Base-by-base conservation (phyloP, 2,888 invertebrate species). In the Drosophila mercatorum region DNA sequence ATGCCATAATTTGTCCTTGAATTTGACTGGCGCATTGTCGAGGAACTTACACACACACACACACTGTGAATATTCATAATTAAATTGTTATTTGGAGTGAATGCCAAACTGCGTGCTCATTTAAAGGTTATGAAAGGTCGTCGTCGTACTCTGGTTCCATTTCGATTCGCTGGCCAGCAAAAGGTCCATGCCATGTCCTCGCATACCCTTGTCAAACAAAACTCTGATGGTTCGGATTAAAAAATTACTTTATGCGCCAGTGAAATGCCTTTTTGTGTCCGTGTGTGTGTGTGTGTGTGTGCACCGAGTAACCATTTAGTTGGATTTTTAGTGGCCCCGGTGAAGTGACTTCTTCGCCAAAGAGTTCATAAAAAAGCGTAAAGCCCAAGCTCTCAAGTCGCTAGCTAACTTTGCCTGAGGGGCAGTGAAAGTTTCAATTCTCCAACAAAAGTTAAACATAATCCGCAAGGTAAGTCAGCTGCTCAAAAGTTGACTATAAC, bases 1-100 rank as follows among this genome's bases (percentile, higher is more conserved):
- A 74, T 84, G 88, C 71, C 75, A 87, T 76, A 81, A 89, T 89
- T 84, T 87, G 89, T 84, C 88, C 89, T 87, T 84, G 80, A 84
- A 78, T 75, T 71, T 67, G 73, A 66, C 61, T 57, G 58, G 70
- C 65, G 49, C 66, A 75, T 67, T 78, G 64, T 64, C 40, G 22
- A 34, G 31, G 31, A n/a, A 10, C 47, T 31, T 31, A 49, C 28
- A 49, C 52, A 11, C 49, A 58, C 67, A 55, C 65, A 36, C 49
- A 17, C 12, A 12, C 36, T 53, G 8, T 58, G 77, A 43, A 68
- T 74, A 79, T 73, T 89, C 77, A 89, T 84, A 84, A 84, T 84
- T 89, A 84, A 87, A 84, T 84, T 79, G 75, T 75, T 89, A 79
- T 81, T 81, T 83, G 71, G 74, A 66, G 61, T 52, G 60, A 55